Evolutionary conservation across 1,140 invertebrate genomes (phyloP).

Genomic region (Potamilus streckersoni): DNA sequence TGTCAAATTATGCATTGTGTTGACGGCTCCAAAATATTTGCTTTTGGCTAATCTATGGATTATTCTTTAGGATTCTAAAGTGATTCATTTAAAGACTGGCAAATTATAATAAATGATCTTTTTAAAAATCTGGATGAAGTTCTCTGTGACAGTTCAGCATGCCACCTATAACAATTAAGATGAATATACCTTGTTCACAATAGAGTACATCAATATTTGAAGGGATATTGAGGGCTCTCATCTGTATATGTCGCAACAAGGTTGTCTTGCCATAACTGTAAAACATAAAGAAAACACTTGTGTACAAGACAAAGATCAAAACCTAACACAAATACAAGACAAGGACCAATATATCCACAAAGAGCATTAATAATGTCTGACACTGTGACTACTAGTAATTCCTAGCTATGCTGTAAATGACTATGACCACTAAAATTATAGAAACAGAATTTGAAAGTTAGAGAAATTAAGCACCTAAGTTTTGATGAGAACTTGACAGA

Average conservation of each 20-base stretch:
- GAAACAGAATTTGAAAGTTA: neutral
- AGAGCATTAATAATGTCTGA: neutral
- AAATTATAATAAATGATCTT: too few species aligned
- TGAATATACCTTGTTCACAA: conserved; percentile 86
- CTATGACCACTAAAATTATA: neutral
- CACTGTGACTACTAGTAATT: neutral
- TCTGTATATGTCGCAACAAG: conserved; percentile 90
- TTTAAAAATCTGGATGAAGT: too few species aligned
- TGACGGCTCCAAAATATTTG: too few species aligned
- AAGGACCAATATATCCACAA: neutral
- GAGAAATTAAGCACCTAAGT: neutral
- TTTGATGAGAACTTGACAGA: too few species aligned
- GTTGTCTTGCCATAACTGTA: conserved; percentile 98
- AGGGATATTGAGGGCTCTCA: conserved; percentile 90
- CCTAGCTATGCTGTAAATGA: neutral
- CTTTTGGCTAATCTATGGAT: too few species aligned
- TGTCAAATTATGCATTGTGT: too few species aligned
- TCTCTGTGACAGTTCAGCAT: too few species aligned
- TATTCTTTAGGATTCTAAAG: too few species aligned
- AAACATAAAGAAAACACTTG: conserved; percentile 35
- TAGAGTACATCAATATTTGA: conserved; percentile 97
- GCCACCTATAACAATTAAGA: neutral
- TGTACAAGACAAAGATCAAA: neutral
- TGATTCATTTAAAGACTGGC: too few species aligned
- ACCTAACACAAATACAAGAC: neutral